Conservation (phyloP, 2,888 invertebrate species). For the Galerucella nymphaeae region DNA sequence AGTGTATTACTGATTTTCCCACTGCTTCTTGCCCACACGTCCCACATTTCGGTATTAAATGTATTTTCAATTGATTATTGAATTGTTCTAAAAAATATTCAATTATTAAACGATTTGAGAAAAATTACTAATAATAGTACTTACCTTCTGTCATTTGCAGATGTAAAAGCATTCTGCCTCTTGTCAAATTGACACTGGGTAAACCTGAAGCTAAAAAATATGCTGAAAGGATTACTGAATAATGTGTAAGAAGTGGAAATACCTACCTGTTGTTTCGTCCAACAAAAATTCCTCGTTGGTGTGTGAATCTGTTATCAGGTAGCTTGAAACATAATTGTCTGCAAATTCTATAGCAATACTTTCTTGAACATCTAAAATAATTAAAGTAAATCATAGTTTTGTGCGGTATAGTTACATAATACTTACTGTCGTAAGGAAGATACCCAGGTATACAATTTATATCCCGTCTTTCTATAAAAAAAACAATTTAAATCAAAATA, state of each 20-base stretch:
- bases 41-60: neutral
- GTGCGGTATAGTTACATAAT: neutral
- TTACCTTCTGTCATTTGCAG: neutral
- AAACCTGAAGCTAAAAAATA: neutral
- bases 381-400: neutral
- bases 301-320: neutral
- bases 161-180: conserved; percentile 1
- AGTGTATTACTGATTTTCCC: neutral
- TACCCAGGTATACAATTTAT: neutral
- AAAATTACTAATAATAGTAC: neutral
- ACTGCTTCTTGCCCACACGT: neutral
- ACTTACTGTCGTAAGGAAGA: neutral
- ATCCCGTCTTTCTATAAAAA: neutral
- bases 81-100: neutral
- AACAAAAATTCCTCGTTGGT: neutral
- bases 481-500: neutral
- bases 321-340: neutral
- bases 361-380: neutral
- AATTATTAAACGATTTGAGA: neutral
- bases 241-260: too few species aligned
- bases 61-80: neutral
- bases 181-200: neutral
- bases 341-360: neutral
- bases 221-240: neutral
- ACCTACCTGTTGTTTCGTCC: neutral